phyloP scores from a whole-genome alignment of 1,140 invertebrate species.

The Dufourea novaeangliae region DNA sequence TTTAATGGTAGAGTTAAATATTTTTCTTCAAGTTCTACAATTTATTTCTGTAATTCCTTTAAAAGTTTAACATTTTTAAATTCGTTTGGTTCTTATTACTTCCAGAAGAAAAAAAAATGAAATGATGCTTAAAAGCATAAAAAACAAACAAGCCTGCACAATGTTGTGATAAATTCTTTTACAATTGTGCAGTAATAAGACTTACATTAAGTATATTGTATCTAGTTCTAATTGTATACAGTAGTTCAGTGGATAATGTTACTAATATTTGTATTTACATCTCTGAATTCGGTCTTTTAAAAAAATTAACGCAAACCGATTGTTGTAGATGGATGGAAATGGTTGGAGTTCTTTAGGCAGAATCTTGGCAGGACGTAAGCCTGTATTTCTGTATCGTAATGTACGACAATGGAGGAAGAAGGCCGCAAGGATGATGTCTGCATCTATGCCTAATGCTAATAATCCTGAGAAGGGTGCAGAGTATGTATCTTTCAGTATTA shows the following conservation, averaged over 20 bases:
- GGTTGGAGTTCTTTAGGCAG: conserved; percentile 76
- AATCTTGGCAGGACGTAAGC: conserved; percentile 81
- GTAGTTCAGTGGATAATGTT: conserved; percentile 8
- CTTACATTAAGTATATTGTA: conserved; percentile 31
- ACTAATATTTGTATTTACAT: not conserved
- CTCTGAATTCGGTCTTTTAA: conserved; percentile 15
- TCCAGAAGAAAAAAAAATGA: not conserved
- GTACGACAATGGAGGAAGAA: conserved; percentile 80
- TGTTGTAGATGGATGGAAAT: conserved; percentile 80
- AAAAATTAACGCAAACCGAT: conserved; percentile 55
- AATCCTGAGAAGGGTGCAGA: conserved; percentile 71
- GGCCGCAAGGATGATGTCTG: conserved; percentile 73
- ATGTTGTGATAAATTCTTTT: conserved; percentile 24
- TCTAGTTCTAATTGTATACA: conserved; percentile 9
- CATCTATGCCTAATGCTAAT: conserved; percentile 54
- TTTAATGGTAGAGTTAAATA: conserved; percentile 6
- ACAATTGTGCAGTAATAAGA: conserved; percentile 11
- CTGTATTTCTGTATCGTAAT: conserved; percentile 86
- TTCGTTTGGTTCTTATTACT: conserved; percentile 5
- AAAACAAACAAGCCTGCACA: conserved; percentile 4
- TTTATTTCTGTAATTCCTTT: not conserved
- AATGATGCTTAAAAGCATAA: conserved; percentile 32
- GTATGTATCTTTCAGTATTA: conserved; percentile 61
- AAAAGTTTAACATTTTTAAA: not conserved
- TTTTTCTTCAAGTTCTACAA: conserved; percentile 6